Evolutionary conservation across 2,113 vertebrate species (phyloP), one percentile per base, ranked within the genome.

Genomic region (Oncorhynchus gorbuscha): DNA sequence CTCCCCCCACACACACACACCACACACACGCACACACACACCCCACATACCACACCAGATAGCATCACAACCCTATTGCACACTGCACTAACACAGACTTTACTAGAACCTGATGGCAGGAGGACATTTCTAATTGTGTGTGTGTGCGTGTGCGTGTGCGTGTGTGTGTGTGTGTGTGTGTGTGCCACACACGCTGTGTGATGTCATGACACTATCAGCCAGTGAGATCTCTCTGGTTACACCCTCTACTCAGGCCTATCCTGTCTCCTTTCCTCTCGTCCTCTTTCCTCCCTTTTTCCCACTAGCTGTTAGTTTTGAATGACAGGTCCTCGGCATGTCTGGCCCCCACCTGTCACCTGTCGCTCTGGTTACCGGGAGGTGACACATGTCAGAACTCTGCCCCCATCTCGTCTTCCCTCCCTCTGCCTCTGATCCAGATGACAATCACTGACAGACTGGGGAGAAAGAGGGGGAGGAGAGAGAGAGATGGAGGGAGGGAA

Each of bases 191-290:
- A 1, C 16, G n/a, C 4, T 12, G 1, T 26, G 9, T 74, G 75
- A 39, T 39, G 72, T 62, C 79, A 76, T 73, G 73, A 22, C 67
- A 51, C 73, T 71, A 81, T 81, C 76, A 81, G 73, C 39, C 73
- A 2, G 51, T 76, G 26, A 74, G 59, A 81, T 79, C 79, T 81
- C 71, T 20, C 79, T 84, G 55, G 28, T 74, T 79, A 74, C 35
- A 28, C 11, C 30, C 48, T 51, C 49, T 22, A 26, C 28, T 45
- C 6, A 22, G 55, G 18, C 12, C n/a, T 58, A 18, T 30, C 49
- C 13, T n/a, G 5, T 6, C 16, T 14, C 22, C 14, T 16, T 28
- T 14, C 22, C 55, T 64, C 55, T 55, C 14, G 51, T n/a, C 2
- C 71, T 20, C 7, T 16, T 12, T 14, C 22, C 45, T 64, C 55